phyloP scores from a whole-genome alignment of 2,113 vertebrate genomes.

The Pao palembangensis region DNA sequence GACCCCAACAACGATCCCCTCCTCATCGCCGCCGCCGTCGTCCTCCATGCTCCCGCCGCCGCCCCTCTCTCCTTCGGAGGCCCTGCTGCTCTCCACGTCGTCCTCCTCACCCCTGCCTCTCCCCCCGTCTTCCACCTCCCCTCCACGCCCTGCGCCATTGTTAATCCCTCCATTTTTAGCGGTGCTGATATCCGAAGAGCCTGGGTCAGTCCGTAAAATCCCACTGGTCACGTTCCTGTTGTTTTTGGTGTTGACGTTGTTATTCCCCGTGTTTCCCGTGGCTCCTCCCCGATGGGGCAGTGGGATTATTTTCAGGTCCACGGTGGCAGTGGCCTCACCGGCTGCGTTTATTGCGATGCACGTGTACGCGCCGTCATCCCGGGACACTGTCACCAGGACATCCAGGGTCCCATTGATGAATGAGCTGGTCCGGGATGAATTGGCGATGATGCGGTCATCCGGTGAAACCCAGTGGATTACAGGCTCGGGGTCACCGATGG shows the following conservation, averaged over 20 bases:
- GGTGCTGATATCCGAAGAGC: conserved; percentile 71
- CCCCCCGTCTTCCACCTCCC: conserved; percentile 49
- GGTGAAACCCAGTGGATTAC: conserved; percentile 90
- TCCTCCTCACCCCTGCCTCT: conserved; percentile 31
- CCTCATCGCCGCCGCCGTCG: conserved; percentile 40
- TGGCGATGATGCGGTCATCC: conserved; percentile 84
- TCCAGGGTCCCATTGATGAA: conserved; percentile 89
- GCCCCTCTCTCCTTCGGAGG: conserved; percentile 41
- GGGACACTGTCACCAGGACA: conserved; percentile 80
- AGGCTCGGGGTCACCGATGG: conserved; percentile 85
- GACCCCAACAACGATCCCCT: conserved; percentile 72
- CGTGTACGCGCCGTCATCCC: conserved; percentile 85
- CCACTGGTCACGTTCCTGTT: conserved; percentile 63
- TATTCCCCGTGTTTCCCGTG: conserved; percentile 61
- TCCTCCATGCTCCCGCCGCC: conserved; percentile 55
- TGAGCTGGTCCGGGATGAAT: conserved; percentile 82
- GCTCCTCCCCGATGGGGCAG: conserved; percentile 82
- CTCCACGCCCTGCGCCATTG: conserved; percentile 40
- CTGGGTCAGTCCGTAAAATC: conserved; percentile 68
- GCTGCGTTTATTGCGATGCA: conserved; percentile 91
- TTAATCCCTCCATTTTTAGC: conserved; percentile 70
- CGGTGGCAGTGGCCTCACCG: conserved; percentile 83
- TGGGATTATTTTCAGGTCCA: conserved; percentile 87
- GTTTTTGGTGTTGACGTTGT: conserved; percentile 57
- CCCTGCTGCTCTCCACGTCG: conserved; percentile 27